Base-by-base conservation (phyloP, 2,113 vertebrate species). In the Nibea albiflora region DNA sequence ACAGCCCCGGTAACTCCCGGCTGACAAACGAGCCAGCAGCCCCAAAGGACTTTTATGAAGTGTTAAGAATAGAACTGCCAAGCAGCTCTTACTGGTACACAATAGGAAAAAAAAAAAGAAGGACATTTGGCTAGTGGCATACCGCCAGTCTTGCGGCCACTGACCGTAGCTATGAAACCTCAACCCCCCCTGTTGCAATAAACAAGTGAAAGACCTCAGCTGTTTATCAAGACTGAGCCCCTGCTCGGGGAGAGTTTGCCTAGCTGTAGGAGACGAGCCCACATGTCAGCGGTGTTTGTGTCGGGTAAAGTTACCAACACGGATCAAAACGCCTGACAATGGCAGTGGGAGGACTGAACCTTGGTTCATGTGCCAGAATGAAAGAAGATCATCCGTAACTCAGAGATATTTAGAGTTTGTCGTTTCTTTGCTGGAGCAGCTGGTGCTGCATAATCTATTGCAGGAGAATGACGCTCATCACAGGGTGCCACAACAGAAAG, bases 11-110 rank as follows among this genome's bases (percentile, higher is more conserved):
- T 73, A 77, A 78, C 60, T 39, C 70, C 75, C 66, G 35, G 42
- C 46, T n/a, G 50, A 60, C 5, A 3, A 57, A 56, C 20, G 24
- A 53, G 5, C 50, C 20, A 64, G 22, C 14, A 20, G 20, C 22
- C 56, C 76, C 15, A 50, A 73, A 15, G 2, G 31, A 53, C 46
- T 68, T 82, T 73, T 81, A 85, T 58, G 54, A 35, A 35, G 79
- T 62, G 81, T 87, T 78, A 88, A 86, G 82, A 90, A 92, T 87
- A 90, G 86, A 66, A 62, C 46, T 84, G 70, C 84, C 70, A 64
- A 78, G 66, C 65, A 54, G 83, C 28, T 8, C n/a, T 85, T 76
- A 70, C 83, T 65, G 87, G 84, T 80, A 90, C 56, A 79, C 80
- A 85, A 83, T 35, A 26, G 46, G 71, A 67, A 35, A 70, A 39